Evolutionary conservation across 92 coral and sea anemone species (phyloP).

Genomic region (Paragorgia papillata): DNA sequence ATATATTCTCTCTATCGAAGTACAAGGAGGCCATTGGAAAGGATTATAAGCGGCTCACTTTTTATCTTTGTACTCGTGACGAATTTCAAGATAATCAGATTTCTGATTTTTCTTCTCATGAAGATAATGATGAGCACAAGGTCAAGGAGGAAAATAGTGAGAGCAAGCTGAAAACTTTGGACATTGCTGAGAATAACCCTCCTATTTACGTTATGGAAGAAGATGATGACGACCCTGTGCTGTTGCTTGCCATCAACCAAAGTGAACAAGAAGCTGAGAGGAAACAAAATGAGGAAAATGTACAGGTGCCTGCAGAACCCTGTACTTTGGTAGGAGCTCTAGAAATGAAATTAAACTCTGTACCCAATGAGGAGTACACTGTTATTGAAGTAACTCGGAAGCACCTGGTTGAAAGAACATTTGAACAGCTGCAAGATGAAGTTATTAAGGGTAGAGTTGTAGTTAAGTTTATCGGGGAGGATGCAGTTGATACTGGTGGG

Average conservation of each 20-base stretch:
- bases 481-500: constrained; percentile 59
- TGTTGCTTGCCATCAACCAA: constrained; percentile 48
- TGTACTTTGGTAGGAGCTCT: constrained; percentile 48
- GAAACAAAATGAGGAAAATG: constrained; percentile 16
- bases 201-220: constrained; percentile 18
- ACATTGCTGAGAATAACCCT: neutral
- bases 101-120: neutral
- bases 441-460: constrained; percentile 37
- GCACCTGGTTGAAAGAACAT: constrained; percentile 35
- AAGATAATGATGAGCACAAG: constrained; percentile 1
- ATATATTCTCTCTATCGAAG: constrained; percentile 50
- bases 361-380: constrained; percentile 51
- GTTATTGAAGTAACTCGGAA: constrained; percentile 58
- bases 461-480: constrained; percentile 57
- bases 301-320: constrained; percentile 26
- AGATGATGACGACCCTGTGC: constrained; percentile 43
- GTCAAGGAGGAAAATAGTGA: no score
- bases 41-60: constrained; percentile 68
- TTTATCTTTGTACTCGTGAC: no score
- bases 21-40: constrained; percentile 66
- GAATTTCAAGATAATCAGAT: constrained; percentile 5
- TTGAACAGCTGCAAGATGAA: no score
- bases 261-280: constrained; percentile 28
- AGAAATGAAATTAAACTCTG: constrained; percentile 31
- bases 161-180: neutral